A percentile compares a stretch with the other conserved stretches of the same genome.
Conservation (phyloP, 1,140 invertebrate genomes). For the Eciton burchellii region DNA sequence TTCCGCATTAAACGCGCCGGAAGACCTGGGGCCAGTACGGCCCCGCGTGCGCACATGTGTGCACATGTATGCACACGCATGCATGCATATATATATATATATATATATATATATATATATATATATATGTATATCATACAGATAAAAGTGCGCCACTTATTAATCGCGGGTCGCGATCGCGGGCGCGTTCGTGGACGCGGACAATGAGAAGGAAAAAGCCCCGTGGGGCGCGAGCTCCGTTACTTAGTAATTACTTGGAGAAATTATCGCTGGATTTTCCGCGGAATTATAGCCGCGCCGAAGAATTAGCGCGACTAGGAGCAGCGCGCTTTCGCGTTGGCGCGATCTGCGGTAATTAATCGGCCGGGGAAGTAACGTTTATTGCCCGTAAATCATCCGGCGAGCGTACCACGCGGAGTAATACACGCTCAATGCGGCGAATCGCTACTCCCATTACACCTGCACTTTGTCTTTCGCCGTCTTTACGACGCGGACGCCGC, state of each 20-base stretch:
- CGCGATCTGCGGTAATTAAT: conserved; percentile 54
- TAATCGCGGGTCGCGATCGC: conserved; percentile 73
- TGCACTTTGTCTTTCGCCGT: not conserved
- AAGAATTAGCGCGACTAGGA: conserved; percentile 44
- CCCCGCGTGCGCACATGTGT: not conserved
- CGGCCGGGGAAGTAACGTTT: conserved; percentile 26
- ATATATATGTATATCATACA: conserved; percentile 38
- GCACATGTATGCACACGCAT: no score
- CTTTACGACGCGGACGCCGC: not conserved
- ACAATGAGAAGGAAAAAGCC: not conserved
- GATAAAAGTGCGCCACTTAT: conserved; percentile 68
- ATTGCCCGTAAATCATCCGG: conserved; percentile 37
- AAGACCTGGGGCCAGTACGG: conserved; percentile 48
- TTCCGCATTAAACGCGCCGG: conserved; percentile 65
- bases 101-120: no score
- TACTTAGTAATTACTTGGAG: conserved; percentile 57
- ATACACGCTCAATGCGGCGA: conserved; percentile 26
- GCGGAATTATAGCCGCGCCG: conserved; percentile 19
- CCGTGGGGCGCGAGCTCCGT: conserved; percentile 8
- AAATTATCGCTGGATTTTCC: conserved; percentile 66
- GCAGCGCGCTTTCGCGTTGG: conserved; percentile 4
- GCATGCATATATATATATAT: no score
- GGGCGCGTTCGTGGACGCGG: conserved; percentile 8
- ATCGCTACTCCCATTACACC: not conserved
- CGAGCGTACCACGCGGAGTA: not conserved